Base-by-base conservation (phyloP, 2,113 vertebrate species). In the Anser cygnoides region DNA sequence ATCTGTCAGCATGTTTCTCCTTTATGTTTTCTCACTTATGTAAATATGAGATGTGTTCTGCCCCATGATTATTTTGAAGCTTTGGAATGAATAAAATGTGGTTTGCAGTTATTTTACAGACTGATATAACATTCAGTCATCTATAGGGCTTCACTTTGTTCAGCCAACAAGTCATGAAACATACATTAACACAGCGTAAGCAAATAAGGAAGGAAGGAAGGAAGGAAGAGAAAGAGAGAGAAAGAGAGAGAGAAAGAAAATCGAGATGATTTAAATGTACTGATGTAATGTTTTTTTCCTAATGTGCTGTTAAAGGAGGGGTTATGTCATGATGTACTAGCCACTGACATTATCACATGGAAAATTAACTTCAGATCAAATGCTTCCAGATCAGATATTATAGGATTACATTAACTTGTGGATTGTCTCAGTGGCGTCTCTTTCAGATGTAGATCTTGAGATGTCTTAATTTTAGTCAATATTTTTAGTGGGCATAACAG, bases 381-480 rank as follows among this genome's bases (percentile, higher is more conserved):
- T 91, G 70, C 41, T 91, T 96, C 87, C 84, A 91, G 55, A 95
- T 95, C 94, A 97, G 93, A 95, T 95, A 96, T 62, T 87, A 61
- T 31, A 79, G 58, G 52, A 89, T 96, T 91, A 87, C 71, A 79
- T 43, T 73, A 79, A 76, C 17, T 70, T 87, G 58, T 76, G 67
- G 37, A 62, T 87, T 93, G 87, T 85, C 50, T 93, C 78, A 76
- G 84, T 66, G 71, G 67, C 2, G 0, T 85, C 75, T 83, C 89
- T 87, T 90, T 95, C 71, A 85, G 63, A 92, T 79, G 44, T 13
- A 78, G 77, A 91, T 94, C 74, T 94, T 82, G 11, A 26, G 44
- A 66, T 70, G 37, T 44, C 58, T 91, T 80, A 16, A 92, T 70
- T 95, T 50, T 44, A 87, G 54, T 70, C 66, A 54, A 11, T 84